A percentile compares a stretch with the other conserved stretches of the same genome.
phyloP scores from a whole-genome alignment of 2,113 vertebrate genomes.

The Archilochus colubris region DNA sequence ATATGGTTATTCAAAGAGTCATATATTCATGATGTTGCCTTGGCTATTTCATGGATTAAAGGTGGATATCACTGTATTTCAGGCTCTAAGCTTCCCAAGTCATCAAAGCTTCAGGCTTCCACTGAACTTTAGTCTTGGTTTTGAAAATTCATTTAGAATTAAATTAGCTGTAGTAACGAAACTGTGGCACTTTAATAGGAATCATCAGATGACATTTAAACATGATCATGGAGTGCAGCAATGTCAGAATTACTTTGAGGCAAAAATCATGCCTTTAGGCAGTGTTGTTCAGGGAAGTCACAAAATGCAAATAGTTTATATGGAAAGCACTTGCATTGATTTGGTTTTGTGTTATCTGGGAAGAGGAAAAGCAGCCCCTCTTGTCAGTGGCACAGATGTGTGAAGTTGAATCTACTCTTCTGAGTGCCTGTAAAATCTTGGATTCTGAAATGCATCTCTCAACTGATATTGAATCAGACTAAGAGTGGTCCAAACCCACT shows the following conservation, averaged over 20 bases:
- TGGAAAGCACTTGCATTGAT: slow-evolving; percentile 1
- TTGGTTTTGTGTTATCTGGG: neutral
- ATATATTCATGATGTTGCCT: neutral
- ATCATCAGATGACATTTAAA: slow-evolving; percentile 72
- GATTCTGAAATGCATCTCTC: neutral
- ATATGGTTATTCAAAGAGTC: neutral
- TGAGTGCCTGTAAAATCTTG: neutral
- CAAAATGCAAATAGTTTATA: slow-evolving; percentile 44
- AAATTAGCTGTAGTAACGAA: slow-evolving; percentile 70
- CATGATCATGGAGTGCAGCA: slow-evolving; percentile 7
- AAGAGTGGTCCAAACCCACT: neutral
- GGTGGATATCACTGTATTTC: neutral
- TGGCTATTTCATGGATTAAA: slow-evolving; percentile 30
- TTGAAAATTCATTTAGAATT: slow-evolving; percentile 67
- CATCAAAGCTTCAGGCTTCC: slow-evolving; percentile 21
- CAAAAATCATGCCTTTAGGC: slow-evolving; percentile 26
- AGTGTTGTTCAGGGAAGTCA: neutral
- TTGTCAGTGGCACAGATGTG: neutral
- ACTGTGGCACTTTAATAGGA: slow-evolving; percentile 63
- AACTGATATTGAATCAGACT: neutral
- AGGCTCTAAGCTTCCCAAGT: slow-evolving; percentile 12
- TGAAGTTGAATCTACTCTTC: neutral
- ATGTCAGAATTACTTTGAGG: slow-evolving; percentile 57
- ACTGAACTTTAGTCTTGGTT: slow-evolving; percentile 52
- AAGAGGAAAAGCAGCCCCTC: neutral